Conservation (phyloP, 2,888 invertebrate species). For the Lymantria dispar region DNA sequence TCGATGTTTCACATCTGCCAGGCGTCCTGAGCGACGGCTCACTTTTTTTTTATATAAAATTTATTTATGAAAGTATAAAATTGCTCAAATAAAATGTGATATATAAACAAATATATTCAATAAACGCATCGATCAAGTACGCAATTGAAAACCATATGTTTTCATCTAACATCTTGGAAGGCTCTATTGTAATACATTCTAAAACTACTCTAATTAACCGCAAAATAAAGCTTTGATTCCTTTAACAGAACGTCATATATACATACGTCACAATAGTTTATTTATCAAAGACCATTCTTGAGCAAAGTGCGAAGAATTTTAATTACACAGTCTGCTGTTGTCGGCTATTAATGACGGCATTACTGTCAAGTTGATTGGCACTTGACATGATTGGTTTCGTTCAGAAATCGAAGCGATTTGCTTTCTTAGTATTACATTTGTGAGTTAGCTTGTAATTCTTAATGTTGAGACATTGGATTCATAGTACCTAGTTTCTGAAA, state of each 20-base stretch:
- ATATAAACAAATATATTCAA: no score
- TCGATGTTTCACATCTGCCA: no score
- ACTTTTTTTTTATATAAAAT: not conserved
- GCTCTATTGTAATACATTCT: not conserved
- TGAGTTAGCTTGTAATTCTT: not conserved
- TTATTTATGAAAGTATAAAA: no score
- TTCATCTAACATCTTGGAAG: slow-evolving; percentile 12
- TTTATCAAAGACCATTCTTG: slow-evolving; percentile 19
- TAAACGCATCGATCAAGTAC: slow-evolving; percentile 3
- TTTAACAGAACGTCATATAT: not conserved
- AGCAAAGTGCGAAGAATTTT: slow-evolving; percentile 22
- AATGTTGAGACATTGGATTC: no score
- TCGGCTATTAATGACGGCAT: slow-evolving; percentile 21
- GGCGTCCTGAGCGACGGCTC: no score
- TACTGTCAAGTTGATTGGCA: slow-evolving; percentile 25
- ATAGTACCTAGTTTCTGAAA: no score
- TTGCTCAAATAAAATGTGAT: no score
- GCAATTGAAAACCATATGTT: slow-evolving; percentile 19
- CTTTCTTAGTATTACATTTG: not conserved
- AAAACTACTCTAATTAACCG: slow-evolving; percentile 1
- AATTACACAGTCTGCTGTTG: slow-evolving; percentile 22
- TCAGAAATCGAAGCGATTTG: not conserved
- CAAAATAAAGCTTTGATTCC: not conserved
- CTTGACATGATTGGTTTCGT: slow-evolving; percentile 8
- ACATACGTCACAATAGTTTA: slow-evolving; percentile 17